phyloP scores from a whole-genome alignment of 2,797 vertebrate genomes.

The Rhincodon typus region DNA sequence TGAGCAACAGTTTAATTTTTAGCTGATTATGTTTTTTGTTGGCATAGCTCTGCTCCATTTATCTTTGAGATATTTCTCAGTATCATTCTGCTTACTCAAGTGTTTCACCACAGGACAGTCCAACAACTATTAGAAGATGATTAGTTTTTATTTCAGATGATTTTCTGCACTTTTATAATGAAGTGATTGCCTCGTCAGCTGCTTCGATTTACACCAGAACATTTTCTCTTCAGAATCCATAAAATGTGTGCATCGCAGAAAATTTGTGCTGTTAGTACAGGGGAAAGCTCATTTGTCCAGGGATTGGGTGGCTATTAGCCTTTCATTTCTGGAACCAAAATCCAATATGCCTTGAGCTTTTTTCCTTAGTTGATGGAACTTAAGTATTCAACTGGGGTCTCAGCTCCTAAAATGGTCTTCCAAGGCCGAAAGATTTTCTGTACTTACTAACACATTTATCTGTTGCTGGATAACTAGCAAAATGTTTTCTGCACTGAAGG shows the following conservation, averaged over 20 bases:
- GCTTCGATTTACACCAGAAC: not conserved
- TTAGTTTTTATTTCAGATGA: constrained; percentile 11
- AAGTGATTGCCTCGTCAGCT: not conserved
- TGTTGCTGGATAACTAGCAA: not conserved
- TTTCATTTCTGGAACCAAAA: not conserved
- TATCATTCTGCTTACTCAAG: not conserved
- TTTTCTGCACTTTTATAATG: not conserved
- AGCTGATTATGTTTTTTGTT: constrained; percentile 2
- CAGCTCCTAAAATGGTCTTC: not conserved
- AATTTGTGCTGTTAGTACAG: not conserved
- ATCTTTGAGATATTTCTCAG: not conserved
- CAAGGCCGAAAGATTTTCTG: not conserved
- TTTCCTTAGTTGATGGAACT: not conserved
- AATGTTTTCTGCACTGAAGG: not conserved
- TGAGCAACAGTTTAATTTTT: constrained; percentile 9
- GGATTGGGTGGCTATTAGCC: not conserved
- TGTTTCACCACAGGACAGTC: not conserved
- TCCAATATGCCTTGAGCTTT: not conserved
- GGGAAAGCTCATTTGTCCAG: not conserved
- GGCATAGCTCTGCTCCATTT: not conserved
- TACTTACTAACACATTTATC: not conserved
- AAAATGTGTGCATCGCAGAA: not conserved
- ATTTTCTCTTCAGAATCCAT: not conserved
- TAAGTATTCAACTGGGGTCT: not conserved
- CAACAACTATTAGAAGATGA: not conserved